Percentiles rank a stretch among this genome's conserved stretches.
phyloP scores from a whole-genome alignment of 2,888 invertebrate species.

The Heteromyza rotundicornis region DNA sequence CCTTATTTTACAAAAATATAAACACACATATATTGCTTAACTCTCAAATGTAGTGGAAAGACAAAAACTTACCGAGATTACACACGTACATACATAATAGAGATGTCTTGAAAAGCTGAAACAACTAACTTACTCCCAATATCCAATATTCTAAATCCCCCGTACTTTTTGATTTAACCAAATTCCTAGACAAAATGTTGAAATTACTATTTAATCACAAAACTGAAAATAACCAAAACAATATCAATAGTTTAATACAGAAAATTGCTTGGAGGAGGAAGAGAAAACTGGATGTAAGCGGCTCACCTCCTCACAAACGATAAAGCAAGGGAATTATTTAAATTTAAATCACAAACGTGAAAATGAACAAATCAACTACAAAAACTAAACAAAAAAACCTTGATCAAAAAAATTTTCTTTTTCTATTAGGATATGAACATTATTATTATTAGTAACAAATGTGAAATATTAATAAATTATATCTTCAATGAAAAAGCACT shows the following conservation, averaged over 20 bases:
- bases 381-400: slow-evolving; percentile 5
- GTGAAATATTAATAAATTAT: slow-evolving; percentile 22
- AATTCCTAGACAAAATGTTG: not conserved
- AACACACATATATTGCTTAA: too few species aligned
- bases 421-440: slow-evolving; percentile 21
- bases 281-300: slow-evolving; percentile 20
- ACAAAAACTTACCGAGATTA: too few species aligned
- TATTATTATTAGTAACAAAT: slow-evolving; percentile 12
- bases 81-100: too few species aligned
- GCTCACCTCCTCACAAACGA: too few species aligned
- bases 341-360: slow-evolving; percentile 13
- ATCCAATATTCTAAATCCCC: too few species aligned
- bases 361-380: slow-evolving; percentile 20
- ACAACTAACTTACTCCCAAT: not conserved
- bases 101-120: not conserved
- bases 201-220: not conserved
- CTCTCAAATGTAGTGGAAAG: too few species aligned
- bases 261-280: not conserved
- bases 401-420: slow-evolving; percentile 11
- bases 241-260: not conserved
- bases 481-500: slow-evolving; percentile 11
- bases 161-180: not conserved
- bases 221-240: not conserved
- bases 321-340: slow-evolving; percentile 13
- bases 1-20: too few species aligned